Base-by-base conservation (phyloP, 2,113 vertebrate species). In the Myotis davidii region DNA sequence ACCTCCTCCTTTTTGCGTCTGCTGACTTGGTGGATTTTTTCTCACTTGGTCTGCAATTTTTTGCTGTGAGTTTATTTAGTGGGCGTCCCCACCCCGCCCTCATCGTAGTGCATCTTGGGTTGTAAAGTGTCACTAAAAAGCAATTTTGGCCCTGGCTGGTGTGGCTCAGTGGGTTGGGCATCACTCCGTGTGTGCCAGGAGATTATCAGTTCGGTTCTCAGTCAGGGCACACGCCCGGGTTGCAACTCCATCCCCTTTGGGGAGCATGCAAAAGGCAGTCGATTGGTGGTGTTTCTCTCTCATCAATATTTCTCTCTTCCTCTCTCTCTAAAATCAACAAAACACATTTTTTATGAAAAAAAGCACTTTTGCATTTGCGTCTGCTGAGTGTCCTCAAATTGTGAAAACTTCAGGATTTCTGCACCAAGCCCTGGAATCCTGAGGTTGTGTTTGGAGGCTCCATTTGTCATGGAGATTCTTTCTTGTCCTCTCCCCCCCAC, bases 391-490 rank as follows among this genome's bases (percentile, higher is more conserved):
- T 29, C 20, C 21, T 37, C 84, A 45, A 23, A 45, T 69, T 9
- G 0, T 20, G 74, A 39, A 37, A 77, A n/a, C 27, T 10, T 67
- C 4, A 4, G 73, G 20, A 2, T 70, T 67, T 84, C 83, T 42
- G 0, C 21, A 9, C 70, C n/a, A 32, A 4, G 23, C 50, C 4
- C 4, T 11, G 69, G 23, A 18, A 6, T 0, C 39, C 48, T 2
- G 29, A 29, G 27, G 7, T 12, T 4, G 18, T 12, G 45, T 11
- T 13, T 27, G 32, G 91, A 29, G 27, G 50, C 9, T 7, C 64
- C 11, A 0, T 6, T n/a, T 69, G 34, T 74, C 23, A 0, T 0
- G 0, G 56, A 79, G 34, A 48, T 0, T 18, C 78, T 8, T 45
- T 21, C 82, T 21, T 23, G 14, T 32, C 59, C 18, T 59, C 27